These are phyloP conservation scores for Scolopax bukidnonensis DNA, from an alignment of 2,797 vertebrate genomes.

Conservation along the genomic window DNA sequence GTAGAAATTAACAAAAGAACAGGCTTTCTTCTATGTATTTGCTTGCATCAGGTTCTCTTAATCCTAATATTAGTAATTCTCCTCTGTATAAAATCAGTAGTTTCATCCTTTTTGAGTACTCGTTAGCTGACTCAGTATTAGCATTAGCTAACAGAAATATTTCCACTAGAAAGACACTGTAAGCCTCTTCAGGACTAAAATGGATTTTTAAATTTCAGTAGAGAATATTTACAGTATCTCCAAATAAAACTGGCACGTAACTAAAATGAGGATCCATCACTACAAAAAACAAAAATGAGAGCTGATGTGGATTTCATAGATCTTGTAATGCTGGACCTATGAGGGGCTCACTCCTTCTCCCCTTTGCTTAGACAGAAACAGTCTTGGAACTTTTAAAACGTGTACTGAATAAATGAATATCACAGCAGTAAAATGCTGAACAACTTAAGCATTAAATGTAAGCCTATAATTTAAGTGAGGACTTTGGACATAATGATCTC, in stretches of 20 bases:
- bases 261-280: background rate
- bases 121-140: background rate
- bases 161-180: background rate
- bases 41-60: background rate
- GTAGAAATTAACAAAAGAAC: background rate
- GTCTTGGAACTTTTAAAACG: background rate
- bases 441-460: background rate
- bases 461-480: background rate
- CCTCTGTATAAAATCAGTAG: background rate
- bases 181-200: background rate
- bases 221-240: background rate
- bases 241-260: background rate
- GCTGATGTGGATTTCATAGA: background rate
- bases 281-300: background rate
- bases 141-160: background rate
- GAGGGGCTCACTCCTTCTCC: background rate
- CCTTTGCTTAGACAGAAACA: background rate
- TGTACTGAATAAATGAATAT: background rate
- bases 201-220: background rate
- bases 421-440: background rate
- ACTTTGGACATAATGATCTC: background rate
- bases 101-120: background rate
- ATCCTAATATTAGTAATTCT: background rate
- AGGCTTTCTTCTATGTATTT: background rate
- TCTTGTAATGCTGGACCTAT: background rate